These are phyloP conservation scores for Mungos mungo DNA, from an alignment of 2,113 vertebrate species.

Conservation along the genomic window DNA sequence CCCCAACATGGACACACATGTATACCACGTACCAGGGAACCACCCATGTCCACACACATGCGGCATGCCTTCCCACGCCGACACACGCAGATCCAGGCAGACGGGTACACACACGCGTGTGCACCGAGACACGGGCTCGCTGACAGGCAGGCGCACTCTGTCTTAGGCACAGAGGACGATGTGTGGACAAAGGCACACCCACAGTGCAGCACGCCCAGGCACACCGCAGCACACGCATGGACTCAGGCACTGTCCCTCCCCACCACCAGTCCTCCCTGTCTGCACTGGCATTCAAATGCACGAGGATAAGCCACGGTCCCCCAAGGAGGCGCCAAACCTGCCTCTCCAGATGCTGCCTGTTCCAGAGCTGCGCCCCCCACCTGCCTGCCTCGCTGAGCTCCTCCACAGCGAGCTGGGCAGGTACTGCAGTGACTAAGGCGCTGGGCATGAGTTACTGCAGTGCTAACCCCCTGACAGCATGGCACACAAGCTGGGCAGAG, in stretches of 20 bases:
- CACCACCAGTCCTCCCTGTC: background rate
- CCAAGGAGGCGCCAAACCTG: background rate
- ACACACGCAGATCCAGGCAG: background rate
- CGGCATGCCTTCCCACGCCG: background rate
- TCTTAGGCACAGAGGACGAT: background rate
- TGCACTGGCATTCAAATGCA: background rate
- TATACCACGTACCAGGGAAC: background rate
- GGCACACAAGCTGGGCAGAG: conserved; percentile 71
- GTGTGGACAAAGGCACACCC: background rate
- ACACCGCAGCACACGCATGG: accelerated
- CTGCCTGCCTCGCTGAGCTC: conserved; percentile 50
- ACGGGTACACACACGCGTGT: background rate
- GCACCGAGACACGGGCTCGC: background rate
- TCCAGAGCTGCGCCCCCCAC: background rate
- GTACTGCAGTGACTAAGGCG: conserved; percentile 72
- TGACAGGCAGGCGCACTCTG: background rate
- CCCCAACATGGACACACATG: background rate
- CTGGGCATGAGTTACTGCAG: conserved; percentile 75
- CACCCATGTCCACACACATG: background rate
- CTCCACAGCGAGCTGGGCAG: conserved; percentile 66
- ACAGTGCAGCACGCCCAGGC: accelerated
- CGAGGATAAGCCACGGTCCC: background rate
- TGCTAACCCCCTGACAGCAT: conserved; percentile 53
- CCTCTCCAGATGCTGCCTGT: conserved; percentile 77
- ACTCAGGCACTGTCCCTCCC: background rate